Conservation (phyloP, 2,888 invertebrate genomes). For the Ametastegia equiseti region DNA sequence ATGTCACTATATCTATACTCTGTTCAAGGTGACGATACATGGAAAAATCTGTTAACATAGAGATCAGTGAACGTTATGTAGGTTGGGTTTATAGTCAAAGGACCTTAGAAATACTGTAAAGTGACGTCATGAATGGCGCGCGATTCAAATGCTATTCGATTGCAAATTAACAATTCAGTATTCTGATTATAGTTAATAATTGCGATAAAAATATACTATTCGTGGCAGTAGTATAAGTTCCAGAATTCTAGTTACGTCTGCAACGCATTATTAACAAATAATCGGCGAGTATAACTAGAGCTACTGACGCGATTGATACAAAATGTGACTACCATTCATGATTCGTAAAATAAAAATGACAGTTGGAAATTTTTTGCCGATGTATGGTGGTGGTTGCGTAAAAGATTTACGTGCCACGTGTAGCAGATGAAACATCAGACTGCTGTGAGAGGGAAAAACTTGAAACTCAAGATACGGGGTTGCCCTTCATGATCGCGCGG, state of each 20-base stretch:
- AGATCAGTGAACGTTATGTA: too few relatives aligned
- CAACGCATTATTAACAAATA: background rate
- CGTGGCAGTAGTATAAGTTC: too few relatives aligned
- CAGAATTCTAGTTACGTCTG: background rate
- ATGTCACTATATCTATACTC: too few relatives aligned
- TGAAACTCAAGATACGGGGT: background rate
- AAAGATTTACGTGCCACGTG: background rate
- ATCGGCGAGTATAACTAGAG: background rate
- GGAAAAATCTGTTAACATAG: too few relatives aligned
- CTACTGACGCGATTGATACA: background rate
- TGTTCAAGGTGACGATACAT: too few relatives aligned
- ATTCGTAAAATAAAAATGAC: background rate
- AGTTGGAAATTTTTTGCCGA: background rate
- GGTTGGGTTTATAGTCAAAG: too few relatives aligned
- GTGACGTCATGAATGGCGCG: too few relatives aligned
- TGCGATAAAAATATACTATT: too few relatives aligned
- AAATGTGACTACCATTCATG: background rate
- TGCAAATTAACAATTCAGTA: too few relatives aligned
- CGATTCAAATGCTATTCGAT: too few relatives aligned
- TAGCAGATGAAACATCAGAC: conserved; percentile 16
- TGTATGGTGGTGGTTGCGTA: background rate
- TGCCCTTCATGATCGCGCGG: conserved; percentile 13
- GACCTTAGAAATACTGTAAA: too few relatives aligned
- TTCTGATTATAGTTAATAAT: too few relatives aligned
- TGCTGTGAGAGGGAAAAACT: background rate